Evolutionary conservation across 2,888 invertebrate genomes (phyloP), one percentile per base, ranked within the genome.

Genomic region (Eurois occulta): DNA sequence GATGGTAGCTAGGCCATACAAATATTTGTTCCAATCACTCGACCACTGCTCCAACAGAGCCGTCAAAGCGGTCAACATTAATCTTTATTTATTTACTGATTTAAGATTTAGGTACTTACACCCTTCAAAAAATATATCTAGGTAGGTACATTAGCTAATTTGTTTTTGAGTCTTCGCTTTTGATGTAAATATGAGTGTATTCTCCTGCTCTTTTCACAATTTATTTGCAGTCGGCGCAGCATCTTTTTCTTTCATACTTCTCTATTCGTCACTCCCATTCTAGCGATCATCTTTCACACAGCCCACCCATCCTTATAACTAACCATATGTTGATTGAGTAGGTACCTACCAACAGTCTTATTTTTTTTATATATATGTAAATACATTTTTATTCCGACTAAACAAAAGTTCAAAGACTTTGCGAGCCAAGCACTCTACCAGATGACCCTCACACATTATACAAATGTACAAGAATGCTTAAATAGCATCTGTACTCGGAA

Each of bases 391-490:
- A 66, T 66, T 66, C 28, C n/a, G 2, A 67, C 16, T n/a, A 38
- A 28, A 2, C 21, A 79, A 18, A 24, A 80, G 43, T 69, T 69
- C 72, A 66, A 81, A 81, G 66, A 55, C 38, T 62, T 71, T 52
- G 8, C 18, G 48, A 43, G 24, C 38, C 35, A 66, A 86, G 68
- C 84, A 76, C 84, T 86, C 65, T 52, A 48, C 55, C 38, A 72
- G 55, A 85, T 85, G 80, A 79, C 52, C 66, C 67, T 67, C 18
- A 62, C 65, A 82, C 75, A 80, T 74, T 72, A 79, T 72, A 78
- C 78, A 77, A 82, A 83, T 84, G 77, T 86, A 81, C 81, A 86
- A 72, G 80, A 81, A 87, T 83, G 78, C 84, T 84, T 77, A 78
- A 83, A 84, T 72, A 72, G 67, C 72, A 77, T 78, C 76, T 80